Conservation (phyloP, 2,888 invertebrate genomes). For the Andrena praecox region DNA sequence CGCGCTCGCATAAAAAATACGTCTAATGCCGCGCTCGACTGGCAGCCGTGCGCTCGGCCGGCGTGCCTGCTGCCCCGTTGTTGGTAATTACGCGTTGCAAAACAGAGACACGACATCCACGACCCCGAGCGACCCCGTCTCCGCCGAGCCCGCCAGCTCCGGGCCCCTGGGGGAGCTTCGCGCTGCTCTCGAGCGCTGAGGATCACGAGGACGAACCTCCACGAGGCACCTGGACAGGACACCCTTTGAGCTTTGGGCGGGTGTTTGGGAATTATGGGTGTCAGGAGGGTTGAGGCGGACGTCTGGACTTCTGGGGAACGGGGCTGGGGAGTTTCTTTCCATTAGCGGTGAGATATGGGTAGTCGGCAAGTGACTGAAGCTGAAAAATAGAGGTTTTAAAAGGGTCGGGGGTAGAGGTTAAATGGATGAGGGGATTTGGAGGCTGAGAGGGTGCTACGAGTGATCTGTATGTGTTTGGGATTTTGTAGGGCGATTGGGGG, state of each 20-base stretch:
- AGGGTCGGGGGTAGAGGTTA: no score
- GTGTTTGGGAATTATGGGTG: neutral
- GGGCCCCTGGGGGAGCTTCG: slow-evolving; percentile 4
- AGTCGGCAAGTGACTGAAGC: no score
- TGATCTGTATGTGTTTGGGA: no score
- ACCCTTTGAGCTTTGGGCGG: neutral
- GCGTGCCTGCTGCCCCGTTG: slow-evolving; percentile 67
- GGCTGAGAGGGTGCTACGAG: no score
- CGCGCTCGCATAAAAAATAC: slow-evolving; percentile 72
- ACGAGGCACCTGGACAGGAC: neutral
- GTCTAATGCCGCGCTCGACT: slow-evolving; percentile 70
- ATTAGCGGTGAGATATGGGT: no score
- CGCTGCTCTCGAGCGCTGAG: neutral
- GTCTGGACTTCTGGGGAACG: no score
- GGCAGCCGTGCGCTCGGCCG: slow-evolving; percentile 63
- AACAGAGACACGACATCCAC: slow-evolving; percentile 79
- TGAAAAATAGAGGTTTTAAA: no score
- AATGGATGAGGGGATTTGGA: no score
- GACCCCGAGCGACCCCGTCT: slow-evolving; percentile 73
- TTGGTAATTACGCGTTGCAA: slow-evolving; percentile 80
- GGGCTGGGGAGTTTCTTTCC: no score
- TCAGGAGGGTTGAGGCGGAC: neutral
- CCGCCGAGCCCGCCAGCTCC: slow-evolving; percentile 43
- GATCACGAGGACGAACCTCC: slow-evolving; percentile 53
- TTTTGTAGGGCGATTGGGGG: no score